Conservation (phyloP, 2,113 vertebrate species). For the Blennius ocellaris region DNA sequence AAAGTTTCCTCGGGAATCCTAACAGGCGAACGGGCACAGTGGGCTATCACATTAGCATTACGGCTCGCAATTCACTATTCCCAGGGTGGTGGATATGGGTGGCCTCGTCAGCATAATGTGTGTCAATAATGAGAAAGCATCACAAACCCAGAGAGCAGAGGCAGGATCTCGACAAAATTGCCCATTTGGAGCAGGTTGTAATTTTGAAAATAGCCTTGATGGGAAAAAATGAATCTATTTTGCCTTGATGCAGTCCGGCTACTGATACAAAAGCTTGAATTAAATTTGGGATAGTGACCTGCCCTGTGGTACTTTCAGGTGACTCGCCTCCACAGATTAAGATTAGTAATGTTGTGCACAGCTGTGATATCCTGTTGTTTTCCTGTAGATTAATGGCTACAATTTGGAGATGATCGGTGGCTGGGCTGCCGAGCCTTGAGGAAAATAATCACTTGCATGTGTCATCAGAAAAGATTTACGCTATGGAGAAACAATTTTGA, state of each 20-base stretch:
- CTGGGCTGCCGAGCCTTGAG: slow-evolving; percentile 10
- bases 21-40: slow-evolving; percentile 54
- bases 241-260: slow-evolving; percentile 36
- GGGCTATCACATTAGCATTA: slow-evolving; percentile 65
- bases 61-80: slow-evolving; percentile 48
- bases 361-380: slow-evolving; percentile 10
- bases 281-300: slow-evolving; percentile 23
- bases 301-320: slow-evolving; percentile 1
- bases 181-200: slow-evolving; percentile 58
- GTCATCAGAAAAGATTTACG: background rate
- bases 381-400: slow-evolving; percentile 37
- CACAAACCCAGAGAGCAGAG: slow-evolving; percentile 41
- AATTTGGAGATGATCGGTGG: slow-evolving; percentile 26
- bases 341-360: slow-evolving; percentile 14
- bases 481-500: background rate
- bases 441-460: background rate
- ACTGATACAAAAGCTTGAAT: slow-evolving; percentile 35
- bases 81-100: slow-evolving; percentile 32
- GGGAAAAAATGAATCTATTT: slow-evolving; percentile 35
- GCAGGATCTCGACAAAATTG: slow-evolving; percentile 50
- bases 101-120: slow-evolving; percentile 58
- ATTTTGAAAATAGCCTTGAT: slow-evolving; percentile 62
- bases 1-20: slow-evolving; percentile 28
- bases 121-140: slow-evolving; percentile 64
- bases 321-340: slow-evolving; percentile 14